Evolutionary conservation across 2,888 invertebrate species (phyloP).

Genomic region (Heliothis peltigera): DNA sequence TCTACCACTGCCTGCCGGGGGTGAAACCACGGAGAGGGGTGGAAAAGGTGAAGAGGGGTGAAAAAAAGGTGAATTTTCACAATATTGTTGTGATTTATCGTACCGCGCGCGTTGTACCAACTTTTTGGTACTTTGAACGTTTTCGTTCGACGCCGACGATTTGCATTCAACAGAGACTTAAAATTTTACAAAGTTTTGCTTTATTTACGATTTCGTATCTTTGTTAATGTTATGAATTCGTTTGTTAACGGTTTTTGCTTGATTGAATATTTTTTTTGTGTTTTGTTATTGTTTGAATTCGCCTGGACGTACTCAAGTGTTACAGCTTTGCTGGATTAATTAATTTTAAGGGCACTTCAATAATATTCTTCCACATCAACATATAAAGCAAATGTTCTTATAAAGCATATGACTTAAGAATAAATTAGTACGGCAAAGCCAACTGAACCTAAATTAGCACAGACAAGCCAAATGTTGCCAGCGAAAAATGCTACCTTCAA

Average conservation of each 20-base stretch:
- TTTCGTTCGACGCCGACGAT: constrained; percentile 62
- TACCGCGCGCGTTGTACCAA: constrained; percentile 63
- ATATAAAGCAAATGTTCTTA: neutral
- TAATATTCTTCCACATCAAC: neutral
- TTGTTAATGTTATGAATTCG: constrained; percentile 36
- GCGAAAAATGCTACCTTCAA: neutral
- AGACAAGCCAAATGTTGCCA: no score
- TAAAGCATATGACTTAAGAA: neutral
- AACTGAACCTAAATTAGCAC: neutral
- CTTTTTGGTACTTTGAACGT: constrained; percentile 65
- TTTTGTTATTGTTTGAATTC: neutral
- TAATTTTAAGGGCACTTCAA: neutral
- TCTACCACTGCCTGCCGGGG: constrained; percentile 39
- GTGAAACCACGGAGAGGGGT: constrained; percentile 31
- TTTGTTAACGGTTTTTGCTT: constrained; percentile 31
- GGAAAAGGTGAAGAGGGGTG: constrained; percentile 19
- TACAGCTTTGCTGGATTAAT: neutral
- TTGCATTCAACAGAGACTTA: constrained; percentile 63
- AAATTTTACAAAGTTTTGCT: constrained; percentile 46
- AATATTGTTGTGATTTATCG: constrained; percentile 80
- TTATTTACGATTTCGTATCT: constrained; percentile 38
- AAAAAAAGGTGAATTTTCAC: constrained; percentile 73
- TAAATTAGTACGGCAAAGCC: neutral
- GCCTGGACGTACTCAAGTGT: no score
- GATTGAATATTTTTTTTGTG: constrained; percentile 16